phyloP scores from a whole-genome alignment of 2,797 vertebrate genomes.

The Ctenopoma kingsleyae region DNA sequence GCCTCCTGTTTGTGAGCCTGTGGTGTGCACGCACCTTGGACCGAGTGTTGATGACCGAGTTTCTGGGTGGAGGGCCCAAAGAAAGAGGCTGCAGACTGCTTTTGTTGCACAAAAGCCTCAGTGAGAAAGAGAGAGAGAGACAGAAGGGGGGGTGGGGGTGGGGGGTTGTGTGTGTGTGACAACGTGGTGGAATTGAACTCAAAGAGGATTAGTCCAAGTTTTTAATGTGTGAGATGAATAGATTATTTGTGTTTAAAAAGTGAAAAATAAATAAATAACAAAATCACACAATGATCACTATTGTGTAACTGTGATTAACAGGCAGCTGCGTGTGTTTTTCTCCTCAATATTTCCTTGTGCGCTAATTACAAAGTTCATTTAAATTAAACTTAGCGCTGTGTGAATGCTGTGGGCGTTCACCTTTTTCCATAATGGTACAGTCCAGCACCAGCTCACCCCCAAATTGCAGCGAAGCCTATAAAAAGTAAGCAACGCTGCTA shows the following conservation, averaged over 20 bases:
- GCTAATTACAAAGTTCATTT: background rate
- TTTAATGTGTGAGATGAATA: conserved; percentile 25
- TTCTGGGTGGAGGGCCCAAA: conserved; percentile 26
- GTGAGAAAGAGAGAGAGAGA: conserved; percentile 15
- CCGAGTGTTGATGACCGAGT: conserved; percentile 9
- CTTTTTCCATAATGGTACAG: conserved; percentile 75
- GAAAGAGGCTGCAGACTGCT: conserved; percentile 26
- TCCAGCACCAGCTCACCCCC: conserved; percentile 63
- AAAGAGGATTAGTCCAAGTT: conserved; percentile 75
- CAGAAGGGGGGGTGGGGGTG: background rate
- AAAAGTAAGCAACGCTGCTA: conserved; percentile 48
- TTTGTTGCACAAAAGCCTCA: conserved; percentile 53
- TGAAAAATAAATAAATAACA: background rate
- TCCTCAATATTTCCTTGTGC: background rate
- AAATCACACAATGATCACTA: accelerated
- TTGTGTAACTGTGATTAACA: accelerated
- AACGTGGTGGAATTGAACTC: conserved; percentile 73
- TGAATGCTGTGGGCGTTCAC: conserved; percentile 45
- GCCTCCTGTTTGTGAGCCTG: conserved; percentile 25
- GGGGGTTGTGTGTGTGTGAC: conserved; percentile 42
- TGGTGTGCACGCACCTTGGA: conserved; percentile 24
- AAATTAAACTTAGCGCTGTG: conserved; percentile 7
- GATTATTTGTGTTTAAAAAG: background rate
- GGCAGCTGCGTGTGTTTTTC: background rate
- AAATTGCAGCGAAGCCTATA: conserved; percentile 68